phyloP scores from a whole-genome alignment of 2,888 invertebrate species.

The Parnassius apollo region DNA sequence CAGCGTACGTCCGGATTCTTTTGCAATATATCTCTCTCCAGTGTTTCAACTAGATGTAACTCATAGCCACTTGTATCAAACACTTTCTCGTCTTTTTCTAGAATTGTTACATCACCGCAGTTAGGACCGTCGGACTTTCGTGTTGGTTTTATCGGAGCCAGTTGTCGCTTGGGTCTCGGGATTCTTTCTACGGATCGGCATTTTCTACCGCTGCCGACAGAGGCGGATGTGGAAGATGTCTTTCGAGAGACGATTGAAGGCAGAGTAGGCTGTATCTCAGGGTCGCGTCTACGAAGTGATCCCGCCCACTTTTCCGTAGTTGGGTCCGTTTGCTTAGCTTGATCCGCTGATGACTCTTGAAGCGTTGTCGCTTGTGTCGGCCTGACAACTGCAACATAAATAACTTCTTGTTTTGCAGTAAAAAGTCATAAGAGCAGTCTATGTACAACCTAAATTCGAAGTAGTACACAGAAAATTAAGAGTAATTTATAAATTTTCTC shows the following conservation, averaged over 20 bases:
- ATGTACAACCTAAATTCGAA: too few species aligned
- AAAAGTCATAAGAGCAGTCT: too few species aligned
- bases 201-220: constrained; percentile 63
- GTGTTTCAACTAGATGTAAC: constrained; percentile 87
- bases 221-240: constrained; percentile 76
- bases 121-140: constrained; percentile 58
- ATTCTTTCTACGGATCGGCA: constrained; percentile 72
- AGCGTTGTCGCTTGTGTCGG: constrained; percentile 58
- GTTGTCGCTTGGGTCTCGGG: constrained; percentile 50
- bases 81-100: constrained; percentile 70
- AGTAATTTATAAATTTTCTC: too few species aligned
- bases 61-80: constrained; percentile 88
- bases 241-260: constrained; percentile 81
- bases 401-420: too few species aligned
- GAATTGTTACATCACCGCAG: constrained; percentile 63
- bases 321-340: constrained; percentile 59
- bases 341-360: constrained; percentile 50
- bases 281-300: constrained; percentile 83
- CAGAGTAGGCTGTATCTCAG: constrained; percentile 83
- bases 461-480: too few species aligned
- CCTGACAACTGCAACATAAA: constrained; percentile 56
- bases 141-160: constrained; percentile 63
- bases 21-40: constrained; percentile 92
- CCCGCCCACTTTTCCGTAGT: constrained; percentile 86
- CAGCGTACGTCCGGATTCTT: constrained; percentile 91